Percentiles rank a stretch among this genome's conserved stretches.
These are phyloP conservation scores for Chiloscyllium plagiosum DNA, from an alignment of 2,113 vertebrate species.

Conservation along the genomic window DNA sequence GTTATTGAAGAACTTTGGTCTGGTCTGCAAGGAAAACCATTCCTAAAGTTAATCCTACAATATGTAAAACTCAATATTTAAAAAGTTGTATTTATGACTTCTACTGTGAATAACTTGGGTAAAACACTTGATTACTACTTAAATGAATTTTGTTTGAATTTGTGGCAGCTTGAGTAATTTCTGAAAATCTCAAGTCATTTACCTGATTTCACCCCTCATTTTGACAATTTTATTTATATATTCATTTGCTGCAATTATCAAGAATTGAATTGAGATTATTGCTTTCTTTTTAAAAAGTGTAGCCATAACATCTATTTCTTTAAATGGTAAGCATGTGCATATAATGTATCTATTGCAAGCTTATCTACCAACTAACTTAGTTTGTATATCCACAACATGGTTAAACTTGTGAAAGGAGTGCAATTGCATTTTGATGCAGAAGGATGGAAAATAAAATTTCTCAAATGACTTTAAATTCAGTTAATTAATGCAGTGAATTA, in stretches of 20 bases:
- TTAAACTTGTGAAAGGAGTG: neutral
- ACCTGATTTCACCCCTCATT: neutral
- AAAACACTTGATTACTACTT: neutral
- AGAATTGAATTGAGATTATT: neutral
- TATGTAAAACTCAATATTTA: neutral
- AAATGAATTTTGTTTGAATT: neutral
- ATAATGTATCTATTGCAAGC: neutral
- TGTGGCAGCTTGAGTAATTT: neutral
- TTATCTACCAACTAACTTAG: neutral
- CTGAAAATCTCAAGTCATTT: neutral
- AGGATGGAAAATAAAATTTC: neutral
- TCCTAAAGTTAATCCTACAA: neutral
- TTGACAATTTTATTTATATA: neutral
- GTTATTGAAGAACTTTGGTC: neutral
- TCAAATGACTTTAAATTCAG: neutral
- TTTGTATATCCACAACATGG: neutral
- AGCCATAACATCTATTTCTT: neutral
- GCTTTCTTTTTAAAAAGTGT: neutral
- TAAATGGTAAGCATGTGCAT: neutral
- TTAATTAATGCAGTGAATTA: neutral
- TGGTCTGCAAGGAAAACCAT: neutral
- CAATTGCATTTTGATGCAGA: neutral
- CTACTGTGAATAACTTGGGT: neutral
- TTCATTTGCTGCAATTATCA: neutral
- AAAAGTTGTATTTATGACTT: neutral